Evolutionary conservation across 2,888 invertebrate species (phyloP).

Genomic region (Drosophila aldrichi): DNA sequence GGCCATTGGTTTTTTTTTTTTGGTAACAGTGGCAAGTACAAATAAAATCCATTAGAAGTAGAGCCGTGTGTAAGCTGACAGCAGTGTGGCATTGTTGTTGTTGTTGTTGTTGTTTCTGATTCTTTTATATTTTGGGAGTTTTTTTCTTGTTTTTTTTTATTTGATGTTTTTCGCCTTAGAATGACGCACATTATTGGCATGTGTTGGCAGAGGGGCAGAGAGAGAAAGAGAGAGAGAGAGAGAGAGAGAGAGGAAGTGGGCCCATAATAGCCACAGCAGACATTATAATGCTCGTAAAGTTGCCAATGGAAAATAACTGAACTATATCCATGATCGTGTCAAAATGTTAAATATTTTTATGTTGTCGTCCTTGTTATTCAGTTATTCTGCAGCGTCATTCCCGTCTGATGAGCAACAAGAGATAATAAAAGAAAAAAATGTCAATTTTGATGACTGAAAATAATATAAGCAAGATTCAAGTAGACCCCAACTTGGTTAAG

Average conservation of each 20-base stretch:
- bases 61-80: constrained; percentile 66
- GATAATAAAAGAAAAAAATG: constrained; percentile 35
- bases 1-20: constrained; percentile 16
- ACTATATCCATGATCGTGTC: constrained; percentile 29
- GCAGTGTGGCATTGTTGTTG: constrained; percentile 27
- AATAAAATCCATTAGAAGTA: constrained; percentile 77
- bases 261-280: constrained; percentile 15
- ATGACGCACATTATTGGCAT: constrained; percentile 69
- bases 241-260: constrained; percentile 7
- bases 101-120: constrained; percentile 12
- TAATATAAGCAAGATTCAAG: constrained; percentile 58
- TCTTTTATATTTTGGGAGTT: constrained; percentile 24
- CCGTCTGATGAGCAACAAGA: constrained; percentile 11
- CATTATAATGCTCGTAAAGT: constrained; percentile 39
- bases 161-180: constrained; percentile 58
- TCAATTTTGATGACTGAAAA: constrained; percentile 53
- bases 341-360: constrained; percentile 18
- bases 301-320: constrained; percentile 42
- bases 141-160: constrained; percentile 24
- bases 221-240: background rate
- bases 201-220: constrained; percentile 1
- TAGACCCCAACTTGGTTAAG: constrained; percentile 9
- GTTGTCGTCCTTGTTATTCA: background rate
- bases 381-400: constrained; percentile 49
- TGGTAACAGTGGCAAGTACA: constrained; percentile 68